These are phyloP conservation scores for Zoanthus sansibaricus DNA, from an alignment of 92 coral and sea anemone species.

Conservation along the genomic window DNA sequence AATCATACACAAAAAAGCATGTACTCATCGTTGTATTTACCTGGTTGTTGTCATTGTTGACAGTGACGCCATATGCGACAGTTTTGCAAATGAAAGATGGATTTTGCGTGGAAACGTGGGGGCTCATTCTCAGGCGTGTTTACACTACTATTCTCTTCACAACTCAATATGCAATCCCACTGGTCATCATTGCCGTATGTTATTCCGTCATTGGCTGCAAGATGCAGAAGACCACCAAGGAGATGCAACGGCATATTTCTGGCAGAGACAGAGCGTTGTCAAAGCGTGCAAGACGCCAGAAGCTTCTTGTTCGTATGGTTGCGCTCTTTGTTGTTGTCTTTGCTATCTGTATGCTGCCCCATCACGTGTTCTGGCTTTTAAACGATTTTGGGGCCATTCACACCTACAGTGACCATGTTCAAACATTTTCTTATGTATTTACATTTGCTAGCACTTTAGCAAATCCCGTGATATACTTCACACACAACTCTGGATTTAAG, in stretches of 20 bases:
- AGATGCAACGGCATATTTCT: slow-evolving; percentile 55
- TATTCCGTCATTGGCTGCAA: slow-evolving; percentile 65
- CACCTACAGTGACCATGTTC: slow-evolving; percentile 25
- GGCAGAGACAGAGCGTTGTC: slow-evolving; percentile 64
- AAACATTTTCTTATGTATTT: slow-evolving; percentile 76
- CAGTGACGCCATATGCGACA: slow-evolving; percentile 69
- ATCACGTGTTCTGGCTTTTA: slow-evolving; percentile 83
- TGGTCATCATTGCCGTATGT: slow-evolving; percentile 66
- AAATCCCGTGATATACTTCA: slow-evolving; percentile 77
- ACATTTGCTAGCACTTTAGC: slow-evolving; percentile 80
- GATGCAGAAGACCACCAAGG: slow-evolving; percentile 60
- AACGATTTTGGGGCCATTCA: slow-evolving; percentile 58
- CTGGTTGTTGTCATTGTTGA: slow-evolving; percentile 65
- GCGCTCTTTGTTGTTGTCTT: slow-evolving; percentile 74
- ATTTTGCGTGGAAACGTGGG: slow-evolving; percentile 78
- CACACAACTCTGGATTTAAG: slow-evolving; percentile 41
- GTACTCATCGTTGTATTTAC: slow-evolving; percentile 47
- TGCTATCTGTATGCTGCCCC: slow-evolving; percentile 89
- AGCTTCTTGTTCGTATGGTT: slow-evolving; percentile 77
- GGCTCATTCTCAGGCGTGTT: slow-evolving; percentile 29
- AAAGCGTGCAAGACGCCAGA: slow-evolving; percentile 59
- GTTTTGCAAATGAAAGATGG: slow-evolving; percentile 61
- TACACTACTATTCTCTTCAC: slow-evolving; percentile 72
- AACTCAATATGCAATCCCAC: slow-evolving; percentile 73
- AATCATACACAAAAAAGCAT: slow-evolving; percentile 10